Evolutionary conservation across 1,140 invertebrate species (phyloP).

Genomic region (Euura saliciscinereae): DNA sequence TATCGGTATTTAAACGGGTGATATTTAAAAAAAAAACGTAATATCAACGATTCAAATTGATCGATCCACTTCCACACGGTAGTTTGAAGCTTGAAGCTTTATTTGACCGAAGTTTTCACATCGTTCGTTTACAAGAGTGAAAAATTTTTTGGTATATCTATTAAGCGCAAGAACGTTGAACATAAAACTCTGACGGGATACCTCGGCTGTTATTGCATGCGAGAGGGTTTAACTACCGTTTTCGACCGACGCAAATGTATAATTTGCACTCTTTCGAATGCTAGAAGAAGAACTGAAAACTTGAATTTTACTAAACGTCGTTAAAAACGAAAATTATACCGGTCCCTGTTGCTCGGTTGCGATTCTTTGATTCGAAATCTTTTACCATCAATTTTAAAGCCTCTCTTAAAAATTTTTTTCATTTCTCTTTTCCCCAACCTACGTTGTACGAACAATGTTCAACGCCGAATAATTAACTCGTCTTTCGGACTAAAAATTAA

Average conservation of each 20-base stretch:
- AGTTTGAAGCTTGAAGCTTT: not conserved
- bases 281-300: not conserved
- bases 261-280: constrained; percentile 1
- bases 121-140: too few relatives aligned
- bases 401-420: not conserved
- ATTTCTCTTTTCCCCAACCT: not conserved
- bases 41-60: not conserved
- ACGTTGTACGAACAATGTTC: too few relatives aligned
- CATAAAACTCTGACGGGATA: not conserved
- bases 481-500: too few relatives aligned
- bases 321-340: not conserved
- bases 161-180: not conserved
- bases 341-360: not conserved
- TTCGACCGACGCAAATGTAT: not conserved
- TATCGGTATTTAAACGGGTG: not conserved
- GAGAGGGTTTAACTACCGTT: not conserved
- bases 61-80: not conserved
- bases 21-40: not conserved
- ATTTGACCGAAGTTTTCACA: too few relatives aligned
- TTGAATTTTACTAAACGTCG: not conserved
- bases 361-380: not conserved
- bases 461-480: too few relatives aligned
- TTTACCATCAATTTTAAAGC: not conserved
- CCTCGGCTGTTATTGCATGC: not conserved
- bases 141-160: too few relatives aligned